Conservation (phyloP, 2,888 invertebrate genomes). For the Drepanosiphum platanoidis region DNA sequence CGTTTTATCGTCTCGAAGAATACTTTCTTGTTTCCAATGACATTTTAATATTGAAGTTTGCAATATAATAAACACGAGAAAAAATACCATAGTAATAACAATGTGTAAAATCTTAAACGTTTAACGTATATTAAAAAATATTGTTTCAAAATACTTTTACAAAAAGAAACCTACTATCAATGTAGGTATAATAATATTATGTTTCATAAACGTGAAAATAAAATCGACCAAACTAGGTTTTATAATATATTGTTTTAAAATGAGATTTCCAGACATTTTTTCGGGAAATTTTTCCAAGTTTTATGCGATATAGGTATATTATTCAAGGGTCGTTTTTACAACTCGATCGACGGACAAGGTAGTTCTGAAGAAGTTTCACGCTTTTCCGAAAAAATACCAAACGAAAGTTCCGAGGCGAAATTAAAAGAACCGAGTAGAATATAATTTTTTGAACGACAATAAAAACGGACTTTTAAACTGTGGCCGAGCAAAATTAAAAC, state of each 20-base stretch:
- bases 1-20: background rate
- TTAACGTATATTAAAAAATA: constrained; percentile 28
- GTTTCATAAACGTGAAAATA: background rate
- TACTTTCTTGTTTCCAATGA: background rate
- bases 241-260: constrained; percentile 16
- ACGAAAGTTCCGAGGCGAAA: constrained; percentile 5
- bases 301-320: constrained; percentile 31
- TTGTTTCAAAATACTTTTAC: constrained; percentile 1
- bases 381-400: background rate
- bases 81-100: constrained; percentile 8
- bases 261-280: background rate
- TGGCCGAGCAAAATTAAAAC: constrained; percentile 30
- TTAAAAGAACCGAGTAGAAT: background rate
- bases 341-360: constrained; percentile 32
- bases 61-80: background rate
- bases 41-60: background rate
- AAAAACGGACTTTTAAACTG: constrained; percentile 11
- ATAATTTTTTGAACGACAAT: background rate
- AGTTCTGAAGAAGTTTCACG: constrained; percentile 5
- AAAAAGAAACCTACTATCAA: background rate
- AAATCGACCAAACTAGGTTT: background rate
- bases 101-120: constrained; percentile 12
- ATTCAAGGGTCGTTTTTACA: constrained; percentile 40
- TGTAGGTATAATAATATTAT: background rate
- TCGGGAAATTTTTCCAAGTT: background rate